Conservation (phyloP, 2,888 invertebrate genomes). For the Ichneumon xanthorius region DNA sequence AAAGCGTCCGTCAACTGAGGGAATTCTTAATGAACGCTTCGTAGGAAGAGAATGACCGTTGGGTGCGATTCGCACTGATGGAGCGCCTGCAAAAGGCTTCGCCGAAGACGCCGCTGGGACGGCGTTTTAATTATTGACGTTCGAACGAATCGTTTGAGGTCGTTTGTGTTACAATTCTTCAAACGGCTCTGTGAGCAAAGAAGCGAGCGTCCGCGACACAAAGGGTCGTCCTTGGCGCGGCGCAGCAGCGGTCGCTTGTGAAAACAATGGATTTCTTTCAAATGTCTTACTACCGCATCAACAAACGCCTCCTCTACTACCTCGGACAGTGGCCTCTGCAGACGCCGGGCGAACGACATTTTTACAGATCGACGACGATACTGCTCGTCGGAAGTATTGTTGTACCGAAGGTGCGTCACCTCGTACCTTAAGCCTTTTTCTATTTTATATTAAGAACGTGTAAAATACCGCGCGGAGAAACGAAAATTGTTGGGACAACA, state of each 20-base stretch:
- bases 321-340: constrained; percentile 54
- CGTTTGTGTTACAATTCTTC: background rate
- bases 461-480: background rate
- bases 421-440: background rate
- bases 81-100: background rate
- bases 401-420: constrained; percentile 23
- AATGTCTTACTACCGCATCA: constrained; percentile 26
- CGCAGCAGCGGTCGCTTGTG: background rate
- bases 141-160: background rate
- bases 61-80: too few relatives aligned
- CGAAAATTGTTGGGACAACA: too few relatives aligned
- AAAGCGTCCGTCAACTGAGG: background rate
- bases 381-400: constrained; percentile 47
- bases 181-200: background rate
- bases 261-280: constrained; percentile 51
- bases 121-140: background rate
- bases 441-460: background rate
- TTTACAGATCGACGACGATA: constrained; percentile 16
- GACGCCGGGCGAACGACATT: constrained; percentile 9
- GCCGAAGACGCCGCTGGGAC: background rate
- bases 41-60: background rate
- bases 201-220: background rate
- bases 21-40: constrained; percentile 15
- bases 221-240: background rate
- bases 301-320: constrained; percentile 33